These are phyloP conservation scores for Phataginus tricuspis DNA, from an alignment of 2,797 vertebrate species.

Conservation along the genomic window DNA sequence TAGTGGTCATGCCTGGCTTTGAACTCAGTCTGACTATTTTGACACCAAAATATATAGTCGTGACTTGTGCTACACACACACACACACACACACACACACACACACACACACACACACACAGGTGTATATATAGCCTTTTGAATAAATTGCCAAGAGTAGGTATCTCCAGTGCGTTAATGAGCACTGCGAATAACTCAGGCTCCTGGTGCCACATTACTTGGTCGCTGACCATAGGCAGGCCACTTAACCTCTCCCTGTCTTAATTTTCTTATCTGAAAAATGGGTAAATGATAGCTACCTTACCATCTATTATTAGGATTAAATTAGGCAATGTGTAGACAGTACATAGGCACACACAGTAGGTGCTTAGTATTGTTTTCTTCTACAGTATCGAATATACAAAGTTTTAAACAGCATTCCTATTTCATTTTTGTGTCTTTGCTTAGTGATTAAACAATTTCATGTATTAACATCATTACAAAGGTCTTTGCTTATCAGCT, in stretches of 20 bases:
- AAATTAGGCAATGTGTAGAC: background rate
- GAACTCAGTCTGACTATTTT: constrained; percentile 7
- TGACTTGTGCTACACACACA: background rate
- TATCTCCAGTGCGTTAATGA: background rate
- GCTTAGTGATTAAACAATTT: constrained; percentile 37
- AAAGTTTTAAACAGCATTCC: background rate
- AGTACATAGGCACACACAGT: background rate
- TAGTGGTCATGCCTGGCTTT: constrained; percentile 31
- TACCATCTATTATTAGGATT: background rate
- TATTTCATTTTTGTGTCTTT: constrained; percentile 18
- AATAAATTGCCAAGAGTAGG: background rate
- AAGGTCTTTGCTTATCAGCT: background rate
- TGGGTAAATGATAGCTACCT: background rate
- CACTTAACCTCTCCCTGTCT: background rate
- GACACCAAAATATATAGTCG: background rate
- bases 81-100: too few species aligned
- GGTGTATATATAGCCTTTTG: background rate
- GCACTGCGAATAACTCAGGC: background rate
- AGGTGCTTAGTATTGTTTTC: background rate
- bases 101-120: too few species aligned
- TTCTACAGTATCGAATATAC: background rate
- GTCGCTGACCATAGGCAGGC: background rate
- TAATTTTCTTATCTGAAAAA: background rate
- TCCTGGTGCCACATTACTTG: background rate
- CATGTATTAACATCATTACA: background rate